These are phyloP conservation scores for Platycnemis pennipes DNA, from an alignment of 2,888 invertebrate species.

Conservation along the genomic window DNA sequence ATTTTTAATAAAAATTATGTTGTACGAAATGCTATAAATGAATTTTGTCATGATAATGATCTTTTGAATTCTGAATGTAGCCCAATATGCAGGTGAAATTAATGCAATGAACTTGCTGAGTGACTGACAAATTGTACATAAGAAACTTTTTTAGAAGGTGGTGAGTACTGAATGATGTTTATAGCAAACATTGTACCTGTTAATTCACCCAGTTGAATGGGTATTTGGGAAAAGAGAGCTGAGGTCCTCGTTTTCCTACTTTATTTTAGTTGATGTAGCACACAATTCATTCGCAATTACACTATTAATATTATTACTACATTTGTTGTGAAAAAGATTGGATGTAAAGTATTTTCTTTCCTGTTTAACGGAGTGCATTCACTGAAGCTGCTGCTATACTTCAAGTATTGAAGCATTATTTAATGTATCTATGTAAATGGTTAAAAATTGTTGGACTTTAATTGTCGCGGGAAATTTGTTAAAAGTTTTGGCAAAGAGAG, in stretches of 20 bases:
- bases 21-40: not conserved
- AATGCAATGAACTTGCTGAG: not conserved
- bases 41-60: not conserved
- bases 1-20: conserved; percentile 25
- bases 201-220: conserved; percentile 52
- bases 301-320: not conserved
- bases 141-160: conserved; percentile 27
- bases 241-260: not conserved
- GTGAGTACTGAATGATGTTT: conserved; percentile 35
- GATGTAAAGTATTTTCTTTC: not conserved
- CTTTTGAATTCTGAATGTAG: not conserved
- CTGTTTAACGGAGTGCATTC: not conserved
- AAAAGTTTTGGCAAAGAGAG: not conserved
- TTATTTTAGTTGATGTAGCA: not conserved
- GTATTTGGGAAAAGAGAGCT: conserved; percentile 34
- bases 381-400: not conserved
- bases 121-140: not conserved
- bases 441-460: not conserved
- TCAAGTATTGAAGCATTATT: not conserved
- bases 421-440: not conserved
- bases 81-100: not conserved
- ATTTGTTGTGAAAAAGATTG: not conserved
- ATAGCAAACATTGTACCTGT: conserved; percentile 51
- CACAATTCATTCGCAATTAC: not conserved
- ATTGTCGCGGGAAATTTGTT: not conserved